A percentile compares a stretch with the other conserved stretches of the same genome.
phyloP scores from a whole-genome alignment of 2,113 vertebrate species.

The Proterorhinus semilunaris region DNA sequence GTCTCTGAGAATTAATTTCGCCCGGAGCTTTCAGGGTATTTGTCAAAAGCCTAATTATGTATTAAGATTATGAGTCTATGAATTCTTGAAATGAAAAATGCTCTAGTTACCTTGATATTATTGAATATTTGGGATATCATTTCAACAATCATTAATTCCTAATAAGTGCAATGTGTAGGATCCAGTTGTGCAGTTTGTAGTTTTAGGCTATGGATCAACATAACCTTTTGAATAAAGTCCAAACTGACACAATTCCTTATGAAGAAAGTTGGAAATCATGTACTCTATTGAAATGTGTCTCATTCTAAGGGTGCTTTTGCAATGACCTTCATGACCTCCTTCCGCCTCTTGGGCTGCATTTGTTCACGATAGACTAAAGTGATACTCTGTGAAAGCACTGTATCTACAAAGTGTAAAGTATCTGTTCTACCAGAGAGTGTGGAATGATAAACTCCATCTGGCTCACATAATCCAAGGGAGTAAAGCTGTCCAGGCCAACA shows the following conservation, averaged over 20 bases:
- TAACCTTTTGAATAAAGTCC: too few species aligned
- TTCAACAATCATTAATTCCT: too few species aligned
- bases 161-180: too few species aligned
- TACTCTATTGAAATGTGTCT: background rate
- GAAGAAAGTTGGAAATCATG: too few species aligned
- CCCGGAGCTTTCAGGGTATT: background rate
- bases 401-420: background rate
- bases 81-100: too few species aligned
- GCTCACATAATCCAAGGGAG: slow-evolving; percentile 25
- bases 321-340: background rate
- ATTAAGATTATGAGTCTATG: too few species aligned
- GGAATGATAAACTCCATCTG: slow-evolving; percentile 41
- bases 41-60: background rate
- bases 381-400: background rate
- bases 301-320: background rate
- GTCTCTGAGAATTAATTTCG: slow-evolving; percentile 4
- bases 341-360: background rate
- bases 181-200: too few species aligned
- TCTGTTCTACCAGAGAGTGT: slow-evolving; percentile 19
- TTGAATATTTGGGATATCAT: too few species aligned
- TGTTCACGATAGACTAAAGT: background rate
- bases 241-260: too few species aligned
- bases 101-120: too few species aligned
- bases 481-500: slow-evolving; percentile 25
- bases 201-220: too few species aligned